A percentile compares a stretch with the other conserved stretches of the same genome.
phyloP scores from a whole-genome alignment of 2,888 invertebrate species.

The Resseliella maxima region DNA sequence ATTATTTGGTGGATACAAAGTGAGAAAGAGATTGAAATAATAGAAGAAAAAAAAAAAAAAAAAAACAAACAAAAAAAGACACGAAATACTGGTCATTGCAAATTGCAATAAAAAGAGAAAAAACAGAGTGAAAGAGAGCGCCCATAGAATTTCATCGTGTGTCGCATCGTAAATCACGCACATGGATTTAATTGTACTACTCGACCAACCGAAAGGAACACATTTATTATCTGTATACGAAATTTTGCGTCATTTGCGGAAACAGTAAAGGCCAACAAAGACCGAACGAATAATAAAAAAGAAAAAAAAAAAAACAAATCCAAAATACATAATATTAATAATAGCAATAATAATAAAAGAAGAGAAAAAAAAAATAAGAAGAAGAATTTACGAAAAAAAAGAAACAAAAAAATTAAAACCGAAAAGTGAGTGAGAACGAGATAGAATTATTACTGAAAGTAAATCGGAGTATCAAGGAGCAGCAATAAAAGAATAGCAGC shows the following conservation, averaged over 20 bases:
- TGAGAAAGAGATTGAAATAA: neutral
- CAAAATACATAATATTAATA: too few relatives aligned
- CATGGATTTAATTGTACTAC: conserved; percentile 54
- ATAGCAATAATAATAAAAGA: neutral
- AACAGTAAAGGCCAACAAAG: conserved; percentile 39
- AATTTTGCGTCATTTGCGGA: neutral
- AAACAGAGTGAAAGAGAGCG: neutral
- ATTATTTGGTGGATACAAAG: too few relatives aligned
- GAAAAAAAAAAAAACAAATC: neutral
- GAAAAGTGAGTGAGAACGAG: neutral
- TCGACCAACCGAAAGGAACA: conserved; percentile 49
- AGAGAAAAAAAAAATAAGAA: too few relatives aligned
- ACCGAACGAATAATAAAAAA: neutral
- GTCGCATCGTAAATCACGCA: conserved; percentile 52
- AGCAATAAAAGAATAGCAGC: neutral
- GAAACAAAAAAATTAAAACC: neutral
- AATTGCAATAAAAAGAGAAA: neutral
- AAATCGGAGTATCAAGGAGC: neutral
- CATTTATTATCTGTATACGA: conserved; percentile 54
- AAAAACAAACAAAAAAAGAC: neutral
- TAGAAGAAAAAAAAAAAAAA: neutral
- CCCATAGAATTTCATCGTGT: conserved; percentile 18
- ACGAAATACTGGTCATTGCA: too few relatives aligned
- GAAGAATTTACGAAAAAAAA: too few relatives aligned
- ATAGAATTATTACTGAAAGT: neutral